phyloP scores from a whole-genome alignment of 1,140 invertebrate species.

The Solen grandis region DNA sequence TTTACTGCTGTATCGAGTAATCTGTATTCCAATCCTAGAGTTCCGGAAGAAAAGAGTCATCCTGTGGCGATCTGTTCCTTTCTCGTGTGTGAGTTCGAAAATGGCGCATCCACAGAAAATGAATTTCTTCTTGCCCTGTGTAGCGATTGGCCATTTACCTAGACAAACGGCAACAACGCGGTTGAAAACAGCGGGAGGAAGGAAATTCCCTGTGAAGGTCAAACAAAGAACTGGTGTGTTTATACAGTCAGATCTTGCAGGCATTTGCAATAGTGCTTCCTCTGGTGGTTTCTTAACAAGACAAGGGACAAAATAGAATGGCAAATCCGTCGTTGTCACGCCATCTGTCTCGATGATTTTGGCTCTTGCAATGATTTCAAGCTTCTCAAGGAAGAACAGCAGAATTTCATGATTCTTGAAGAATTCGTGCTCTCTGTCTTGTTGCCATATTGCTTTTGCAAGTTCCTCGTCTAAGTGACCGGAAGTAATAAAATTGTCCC shows the following conservation, averaged over 20 bases:
- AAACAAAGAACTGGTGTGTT: constrained; percentile 33
- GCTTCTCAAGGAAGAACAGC: constrained; percentile 26
- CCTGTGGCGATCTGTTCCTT: constrained; percentile 15
- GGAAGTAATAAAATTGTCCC: constrained; percentile 18
- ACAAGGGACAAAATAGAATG: constrained; percentile 36
- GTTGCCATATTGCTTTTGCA: constrained; percentile 19
- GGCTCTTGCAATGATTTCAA: constrained; percentile 36
- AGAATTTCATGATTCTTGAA: constrained; percentile 18
- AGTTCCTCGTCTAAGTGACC: constrained; percentile 2
- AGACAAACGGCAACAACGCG: constrained; percentile 13
- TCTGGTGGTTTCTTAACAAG: constrained; percentile 19
- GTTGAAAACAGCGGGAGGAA: constrained; percentile 40
- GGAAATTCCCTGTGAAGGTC: constrained; percentile 7
- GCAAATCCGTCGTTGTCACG: not conserved
- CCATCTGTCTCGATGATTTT: not conserved
- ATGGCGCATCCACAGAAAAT: constrained; percentile 38
- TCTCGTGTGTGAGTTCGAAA: constrained; percentile 25
- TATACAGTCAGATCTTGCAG: not conserved
- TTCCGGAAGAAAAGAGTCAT: constrained; percentile 7
- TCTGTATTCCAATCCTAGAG: constrained; percentile 26
- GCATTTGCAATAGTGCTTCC: not conserved
- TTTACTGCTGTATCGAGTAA: constrained; percentile 27
- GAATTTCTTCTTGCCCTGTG: constrained; percentile 8
- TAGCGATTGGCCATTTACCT: constrained; percentile 31
- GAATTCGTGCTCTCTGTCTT: constrained; percentile 2